Conservation (phyloP, 2,797 vertebrate genomes). For the Myotis vivesi region DNA sequence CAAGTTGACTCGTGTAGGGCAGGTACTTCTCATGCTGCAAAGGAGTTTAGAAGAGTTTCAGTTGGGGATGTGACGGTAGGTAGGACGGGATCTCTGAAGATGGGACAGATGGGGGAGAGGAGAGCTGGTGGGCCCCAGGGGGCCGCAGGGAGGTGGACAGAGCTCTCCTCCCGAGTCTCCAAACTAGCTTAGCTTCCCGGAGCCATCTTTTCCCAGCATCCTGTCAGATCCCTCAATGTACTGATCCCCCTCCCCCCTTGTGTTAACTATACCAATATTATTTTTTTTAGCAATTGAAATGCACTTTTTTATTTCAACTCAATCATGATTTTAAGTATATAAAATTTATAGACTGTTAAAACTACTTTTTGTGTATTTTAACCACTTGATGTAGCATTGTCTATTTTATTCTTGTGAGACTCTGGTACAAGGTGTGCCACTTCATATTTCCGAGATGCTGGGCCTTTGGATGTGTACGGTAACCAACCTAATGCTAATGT, state of each 20-base stretch:
- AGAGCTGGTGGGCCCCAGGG: neutral
- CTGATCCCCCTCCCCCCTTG: neutral
- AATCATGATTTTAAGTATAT: constrained; percentile 88
- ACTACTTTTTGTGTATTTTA: constrained; percentile 90
- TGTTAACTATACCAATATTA: constrained; percentile 75
- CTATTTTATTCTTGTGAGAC: constrained; percentile 90
- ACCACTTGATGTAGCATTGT: constrained; percentile 91
- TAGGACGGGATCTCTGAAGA: neutral
- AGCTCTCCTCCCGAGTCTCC: neutral
- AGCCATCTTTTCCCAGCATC: constrained; percentile 22
- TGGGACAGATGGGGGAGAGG: constrained; percentile 12
- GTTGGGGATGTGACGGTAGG: constrained; percentile 33
- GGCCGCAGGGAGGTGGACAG: neutral
- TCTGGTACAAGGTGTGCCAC: constrained; percentile 90
- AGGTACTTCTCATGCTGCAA: constrained; percentile 25
- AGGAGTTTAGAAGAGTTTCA: constrained; percentile 20
- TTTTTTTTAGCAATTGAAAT: constrained; percentile 90
- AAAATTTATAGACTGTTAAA: constrained; percentile 88
- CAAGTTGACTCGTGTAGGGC: neutral
- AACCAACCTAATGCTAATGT: constrained; percentile 90
- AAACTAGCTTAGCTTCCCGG: neutral
- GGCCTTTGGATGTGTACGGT: constrained; percentile 92
- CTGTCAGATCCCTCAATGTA: constrained; percentile 12
- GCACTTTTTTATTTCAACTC: constrained; percentile 91
- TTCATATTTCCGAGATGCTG: constrained; percentile 86